Base-by-base conservation (phyloP, 1,140 invertebrate genomes). In the Amphibalanus amphitrite region DNA sequence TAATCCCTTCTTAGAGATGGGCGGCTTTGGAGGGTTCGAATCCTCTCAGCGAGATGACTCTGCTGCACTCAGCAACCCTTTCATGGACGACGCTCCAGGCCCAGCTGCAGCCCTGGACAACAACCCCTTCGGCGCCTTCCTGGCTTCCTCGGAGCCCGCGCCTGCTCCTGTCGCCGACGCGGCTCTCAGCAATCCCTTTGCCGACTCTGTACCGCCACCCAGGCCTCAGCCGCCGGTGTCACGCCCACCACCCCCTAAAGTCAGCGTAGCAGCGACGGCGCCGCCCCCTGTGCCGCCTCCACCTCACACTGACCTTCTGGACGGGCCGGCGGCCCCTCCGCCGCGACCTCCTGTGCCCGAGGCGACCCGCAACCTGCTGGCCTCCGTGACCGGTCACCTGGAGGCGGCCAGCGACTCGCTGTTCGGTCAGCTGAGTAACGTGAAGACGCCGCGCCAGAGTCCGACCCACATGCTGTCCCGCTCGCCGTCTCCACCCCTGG, bases 101-200 rank as follows among this genome's bases (percentile, higher is more conserved):
- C 70, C 73, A 15, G 69, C 69, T 64, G 76, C 79, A 64, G 76
- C 77, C 70, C 33, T 72, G 23, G 74, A 73, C 69, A 85, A 83
- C 0, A 86, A 86, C 80, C 85, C 85, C 0, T 86, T 86, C 71
- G 84, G 65, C 8, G 65, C n/a, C 65, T 67, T 59, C 47, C 6
- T 59, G 13, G 47, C 47, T 13, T 59, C 47, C 3, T 26, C 65
- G 3, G 28, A 67, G 3, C 23, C 10, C 8, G 23, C 26, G n/a
- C n/a, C n/a, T 3, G n/a, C 65, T 67, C n/a, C 26, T 28, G 28
- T 8, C 10, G 28, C 26, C 23, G 64, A 65, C 3, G 64, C 64
- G 25, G 26, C 33, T 4, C 15, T 65, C 23, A 65, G 26, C 20
- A 67, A 67, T 26, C 65, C 65, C 0, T 67, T 67, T 17, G 65